phyloP scores from a whole-genome alignment of 1,140 invertebrate species.

The Dufourea novaeangliae region DNA sequence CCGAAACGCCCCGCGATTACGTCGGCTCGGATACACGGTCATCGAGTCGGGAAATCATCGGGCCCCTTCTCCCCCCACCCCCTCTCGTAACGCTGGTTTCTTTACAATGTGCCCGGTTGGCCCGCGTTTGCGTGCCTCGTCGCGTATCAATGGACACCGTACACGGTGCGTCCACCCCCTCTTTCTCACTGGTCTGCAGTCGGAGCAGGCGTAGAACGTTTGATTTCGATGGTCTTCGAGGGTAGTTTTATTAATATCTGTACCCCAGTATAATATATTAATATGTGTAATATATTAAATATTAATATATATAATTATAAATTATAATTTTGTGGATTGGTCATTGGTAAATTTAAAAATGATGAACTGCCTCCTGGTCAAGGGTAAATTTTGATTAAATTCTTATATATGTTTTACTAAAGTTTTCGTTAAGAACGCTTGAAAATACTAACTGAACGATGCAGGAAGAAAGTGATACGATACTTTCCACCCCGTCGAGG shows the following conservation, averaged over 20 bases:
- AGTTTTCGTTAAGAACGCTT: not conserved
- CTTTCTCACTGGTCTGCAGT: not conserved
- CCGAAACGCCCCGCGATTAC: slow-evolving; percentile 55
- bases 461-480: not conserved
- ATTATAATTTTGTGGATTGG: too few relatives aligned
- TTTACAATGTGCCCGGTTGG: slow-evolving; percentile 6
- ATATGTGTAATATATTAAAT: too few relatives aligned
- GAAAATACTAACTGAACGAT: not conserved
- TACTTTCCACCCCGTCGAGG: not conserved
- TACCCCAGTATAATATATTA: too few relatives aligned
- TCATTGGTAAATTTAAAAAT: too few relatives aligned
- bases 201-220: not conserved
- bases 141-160: slow-evolving; percentile 10
- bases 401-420: too few relatives aligned
- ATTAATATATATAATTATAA: too few relatives aligned
- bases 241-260: not conserved
- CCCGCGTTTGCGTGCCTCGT: slow-evolving; percentile 21
- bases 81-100: not conserved
- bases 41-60: slow-evolving; percentile 54
- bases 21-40: slow-evolving; percentile 55
- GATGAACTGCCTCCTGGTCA: too few relatives aligned
- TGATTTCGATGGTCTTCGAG: not conserved
- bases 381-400: too few relatives aligned
- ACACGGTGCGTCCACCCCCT: not conserved
- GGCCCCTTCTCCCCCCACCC: not conserved